A percentile compares a stretch with the other conserved stretches of the same genome.
Evolutionary conservation across 2,113 vertebrate genomes (phyloP).

Genomic region (Zapus hudsonius): DNA sequence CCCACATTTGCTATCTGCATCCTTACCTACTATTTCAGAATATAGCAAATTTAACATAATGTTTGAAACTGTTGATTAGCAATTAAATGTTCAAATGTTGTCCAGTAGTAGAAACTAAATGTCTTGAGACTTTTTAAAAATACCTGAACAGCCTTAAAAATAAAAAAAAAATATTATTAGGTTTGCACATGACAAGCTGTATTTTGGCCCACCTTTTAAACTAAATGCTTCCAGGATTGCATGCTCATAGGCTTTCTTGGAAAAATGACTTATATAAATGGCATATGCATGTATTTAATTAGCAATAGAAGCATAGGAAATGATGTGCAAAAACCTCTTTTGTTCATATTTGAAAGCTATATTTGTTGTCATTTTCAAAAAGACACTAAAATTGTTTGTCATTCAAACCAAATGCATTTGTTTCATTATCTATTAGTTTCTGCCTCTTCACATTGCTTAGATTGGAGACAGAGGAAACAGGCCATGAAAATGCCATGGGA

Average conservation of each 20-base stretch:
- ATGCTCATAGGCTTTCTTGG: not conserved
- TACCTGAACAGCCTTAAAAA: not conserved
- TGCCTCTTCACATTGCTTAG: not conserved
- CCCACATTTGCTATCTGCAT: not conserved
- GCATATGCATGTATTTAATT: not conserved
- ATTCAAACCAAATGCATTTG: conserved; percentile 59
- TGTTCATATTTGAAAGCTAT: conserved; percentile 29
- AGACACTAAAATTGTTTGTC: conserved; percentile 45
- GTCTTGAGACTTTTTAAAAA: not conserved
- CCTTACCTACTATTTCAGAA: conserved; percentile 25
- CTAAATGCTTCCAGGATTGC: not conserved
- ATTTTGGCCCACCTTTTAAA: conserved; percentile 13
- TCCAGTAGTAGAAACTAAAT: not conserved
- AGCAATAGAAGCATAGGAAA: not conserved
- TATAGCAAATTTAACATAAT: not conserved
- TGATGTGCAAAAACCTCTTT: not conserved
- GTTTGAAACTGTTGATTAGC: conserved; percentile 32
- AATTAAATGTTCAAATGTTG: conserved; percentile 38
- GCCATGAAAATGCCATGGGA: conserved; percentile 5
- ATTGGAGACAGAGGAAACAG: not conserved
- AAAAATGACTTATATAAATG: conserved; percentile 19
- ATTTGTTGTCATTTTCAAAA: conserved; percentile 45
- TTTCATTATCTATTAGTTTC: conserved; percentile 55
- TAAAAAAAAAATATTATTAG: conserved; percentile 26
- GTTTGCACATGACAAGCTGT: conserved; percentile 7